Base-by-base conservation (phyloP, 2,113 vertebrate species). In the Cyanistes caeruleus region DNA sequence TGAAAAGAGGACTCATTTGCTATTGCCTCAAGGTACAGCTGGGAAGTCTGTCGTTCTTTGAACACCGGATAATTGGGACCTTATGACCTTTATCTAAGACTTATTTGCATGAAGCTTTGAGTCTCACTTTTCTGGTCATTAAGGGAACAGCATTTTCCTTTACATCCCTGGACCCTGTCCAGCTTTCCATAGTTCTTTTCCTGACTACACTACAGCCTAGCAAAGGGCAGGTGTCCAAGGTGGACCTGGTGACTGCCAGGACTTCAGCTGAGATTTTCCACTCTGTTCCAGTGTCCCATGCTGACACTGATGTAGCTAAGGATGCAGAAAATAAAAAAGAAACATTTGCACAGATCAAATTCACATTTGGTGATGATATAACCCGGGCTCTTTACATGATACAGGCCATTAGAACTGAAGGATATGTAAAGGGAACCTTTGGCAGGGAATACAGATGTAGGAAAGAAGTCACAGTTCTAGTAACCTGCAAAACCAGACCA, bases 51-150 rank as follows among this genome's bases (percentile, higher is more conserved):
- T 84, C 20, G 8, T 81, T 65, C 58, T 90, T 75, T 81, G 56
- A 90, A 86, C 48, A 56, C 25, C 39, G 56, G 64, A 55, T 94
- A 96, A 96, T 86, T 93, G 56, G 88, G 75, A 93, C 84, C 73
- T 93, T 68, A 48, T 37, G 76, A 94, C 90, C 60, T 92, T 94
- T 79, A 86, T 78, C 76, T 77, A 87, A 92, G 52, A 52, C 44
- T 91, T 95, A 90, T 96, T 96, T 96, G 78, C 83, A 93, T 93
- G 73, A 92, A 88, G 28, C 51, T 60, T 13, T 28, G 33, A 90
- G 80, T 93, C 33, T 86, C 37, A 67, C 37, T 93, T 90, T 91
- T 92, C 56, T 63, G 65, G 60, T 68, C 55, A 76, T 78, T 94
- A 91, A 85, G 21, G 67, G 44, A 90, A 58, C 13, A 84, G 41